A percentile compares a stretch with the other conserved stretches of the same genome.
phyloP scores from a whole-genome alignment of 2,113 vertebrate genomes.

The Struthidea cinerea region DNA sequence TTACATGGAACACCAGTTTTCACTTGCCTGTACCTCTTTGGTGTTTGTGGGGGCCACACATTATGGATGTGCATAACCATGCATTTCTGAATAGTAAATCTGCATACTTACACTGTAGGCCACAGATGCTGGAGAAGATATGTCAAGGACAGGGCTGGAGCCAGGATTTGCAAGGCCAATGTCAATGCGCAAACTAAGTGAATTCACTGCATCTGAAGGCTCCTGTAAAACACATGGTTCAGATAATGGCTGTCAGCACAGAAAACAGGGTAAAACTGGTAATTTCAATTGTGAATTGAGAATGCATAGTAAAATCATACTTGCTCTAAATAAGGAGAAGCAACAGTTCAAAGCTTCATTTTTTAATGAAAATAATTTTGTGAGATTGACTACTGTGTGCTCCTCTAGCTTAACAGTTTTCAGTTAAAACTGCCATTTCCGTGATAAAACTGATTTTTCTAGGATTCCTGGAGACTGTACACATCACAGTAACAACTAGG shows the following conservation, averaged over 20 bases:
- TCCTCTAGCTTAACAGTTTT: neutral
- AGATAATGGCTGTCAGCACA: neutral
- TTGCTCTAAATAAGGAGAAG: neutral
- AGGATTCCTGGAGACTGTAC: neutral
- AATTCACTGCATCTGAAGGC: constrained; percentile 81
- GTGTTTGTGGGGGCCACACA: neutral
- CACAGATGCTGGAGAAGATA: constrained; percentile 72
- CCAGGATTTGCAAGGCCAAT: constrained; percentile 72
- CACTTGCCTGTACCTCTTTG: neutral
- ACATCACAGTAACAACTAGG: neutral
- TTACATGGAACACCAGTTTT: neutral
- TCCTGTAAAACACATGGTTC: constrained; percentile 69
- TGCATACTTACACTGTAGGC: constrained; percentile 83
- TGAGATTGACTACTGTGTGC: neutral
- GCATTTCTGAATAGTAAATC: neutral
- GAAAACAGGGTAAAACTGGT: neutral
- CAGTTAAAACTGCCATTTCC: neutral
- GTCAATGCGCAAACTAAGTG: constrained; percentile 82
- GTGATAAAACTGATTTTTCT: neutral
- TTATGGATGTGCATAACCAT: neutral
- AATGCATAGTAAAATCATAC: neutral
- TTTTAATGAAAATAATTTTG: neutral
- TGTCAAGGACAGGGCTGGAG: constrained; percentile 82
- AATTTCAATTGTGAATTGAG: neutral
- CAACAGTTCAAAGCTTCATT: neutral